Conservation (phyloP, 2,888 invertebrate species). For the Drosophila incognita region DNA sequence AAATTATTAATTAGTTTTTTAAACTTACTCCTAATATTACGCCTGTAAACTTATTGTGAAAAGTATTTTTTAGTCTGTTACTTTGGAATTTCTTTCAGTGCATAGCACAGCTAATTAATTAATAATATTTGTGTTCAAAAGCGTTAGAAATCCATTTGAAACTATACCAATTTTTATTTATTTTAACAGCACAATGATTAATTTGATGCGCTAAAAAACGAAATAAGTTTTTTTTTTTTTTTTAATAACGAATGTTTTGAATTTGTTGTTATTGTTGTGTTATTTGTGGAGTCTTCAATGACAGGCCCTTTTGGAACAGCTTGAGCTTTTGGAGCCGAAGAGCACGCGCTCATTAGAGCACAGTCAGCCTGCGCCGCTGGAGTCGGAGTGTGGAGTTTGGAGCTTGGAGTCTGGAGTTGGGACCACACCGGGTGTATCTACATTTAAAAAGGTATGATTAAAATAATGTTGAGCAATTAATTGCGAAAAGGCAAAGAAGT, state of each 20-base stretch:
- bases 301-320: conserved; percentile 78
- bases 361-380: conserved; percentile 45
- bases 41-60: background rate
- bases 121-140: conserved; percentile 62
- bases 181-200: conserved; percentile 76
- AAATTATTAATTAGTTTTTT: background rate
- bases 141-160: conserved; percentile 65
- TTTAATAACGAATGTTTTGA: conserved; percentile 23
- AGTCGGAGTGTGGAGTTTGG: conserved; percentile 29
- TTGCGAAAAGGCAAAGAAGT: conserved; percentile 65
- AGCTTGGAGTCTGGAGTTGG: conserved; percentile 7
- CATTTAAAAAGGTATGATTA: conserved; percentile 74
- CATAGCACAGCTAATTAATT: conserved; percentile 63
- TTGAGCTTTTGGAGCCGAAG: conserved; percentile 58
- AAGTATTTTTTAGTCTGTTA: background rate
- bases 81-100: conserved; percentile 51
- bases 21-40: background rate
- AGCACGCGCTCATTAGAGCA: conserved; percentile 79
- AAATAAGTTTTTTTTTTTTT: conserved; percentile 25
- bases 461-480: conserved; percentile 78
- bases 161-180: conserved; percentile 79
- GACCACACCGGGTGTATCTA: conserved; percentile 71
- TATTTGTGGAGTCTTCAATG: conserved; percentile 47
- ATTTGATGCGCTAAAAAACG: conserved; percentile 64
- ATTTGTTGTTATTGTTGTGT: conserved; percentile 14